Conservation (phyloP, 2,888 invertebrate genomes). For the Cosmia pyralina region DNA sequence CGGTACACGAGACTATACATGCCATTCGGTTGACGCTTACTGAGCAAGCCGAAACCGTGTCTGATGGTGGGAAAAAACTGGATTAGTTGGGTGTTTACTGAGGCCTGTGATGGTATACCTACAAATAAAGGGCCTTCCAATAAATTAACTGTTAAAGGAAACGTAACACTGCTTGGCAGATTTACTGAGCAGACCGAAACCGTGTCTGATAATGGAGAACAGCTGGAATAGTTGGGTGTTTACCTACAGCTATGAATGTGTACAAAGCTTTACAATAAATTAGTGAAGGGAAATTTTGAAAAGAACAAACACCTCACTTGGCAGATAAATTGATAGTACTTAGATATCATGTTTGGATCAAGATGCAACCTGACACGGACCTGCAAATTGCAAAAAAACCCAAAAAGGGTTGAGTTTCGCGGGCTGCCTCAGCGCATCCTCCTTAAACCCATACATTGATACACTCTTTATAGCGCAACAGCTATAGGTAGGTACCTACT, state of each 20-base stretch:
- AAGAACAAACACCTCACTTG: background rate
- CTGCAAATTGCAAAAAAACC: no score
- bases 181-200: slow-evolving; percentile 89
- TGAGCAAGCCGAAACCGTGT: slow-evolving; percentile 91
- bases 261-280: background rate
- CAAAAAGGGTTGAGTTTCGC: no score
- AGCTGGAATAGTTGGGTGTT: background rate
- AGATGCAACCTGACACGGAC: no score
- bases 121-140: background rate
- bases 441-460: no score
- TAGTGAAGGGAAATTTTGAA: background rate
- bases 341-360: no score
- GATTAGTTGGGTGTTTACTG: background rate
- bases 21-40: slow-evolving; percentile 79
- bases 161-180: background rate
- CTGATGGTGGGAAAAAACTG: slow-evolving; percentile 62
- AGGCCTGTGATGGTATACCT: background rate
- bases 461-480: no score
- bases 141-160: background rate
- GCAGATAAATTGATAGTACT: background rate
- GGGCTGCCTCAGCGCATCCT: no score
- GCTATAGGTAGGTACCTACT: no score
- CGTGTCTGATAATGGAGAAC: slow-evolving; percentile 81
- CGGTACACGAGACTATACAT: slow-evolving; percentile 87
- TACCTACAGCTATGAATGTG: background rate